Base-by-base conservation (phyloP, 2,797 vertebrate genomes). In the Enteromius trimaculatus region DNA sequence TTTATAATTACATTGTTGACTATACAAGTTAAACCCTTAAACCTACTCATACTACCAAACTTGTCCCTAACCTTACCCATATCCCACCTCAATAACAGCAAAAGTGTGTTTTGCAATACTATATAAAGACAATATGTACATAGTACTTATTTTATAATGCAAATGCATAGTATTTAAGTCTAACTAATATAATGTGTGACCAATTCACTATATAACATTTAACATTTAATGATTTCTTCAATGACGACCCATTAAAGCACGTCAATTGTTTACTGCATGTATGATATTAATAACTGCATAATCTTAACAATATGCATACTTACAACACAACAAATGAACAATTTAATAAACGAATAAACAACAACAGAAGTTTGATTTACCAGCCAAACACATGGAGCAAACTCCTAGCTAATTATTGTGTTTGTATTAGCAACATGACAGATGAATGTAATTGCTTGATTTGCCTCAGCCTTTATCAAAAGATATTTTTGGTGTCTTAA, bases 301-400 rank as follows among this genome's bases (percentile, higher is more conserved):
- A 53, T 26, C 44, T 2, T 29, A 34, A 17, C 29, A 75, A 75
- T 75, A 55, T 75, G 71, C 17, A 53, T n/a, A 21, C 26, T 31
- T 31, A 51, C 19, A 26, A 72, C 26, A 75, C 13, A 47, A 74
- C 19, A 34, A 53, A 53, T 53, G 0, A 34, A 53, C 47, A 75
- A 55, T 55, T 55, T 37, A 49, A 23, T 31, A 72, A 29, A 10
- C 49, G 9, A 23, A 74, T 51, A 74, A 74, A 37, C 29, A 34
- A 53, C 19, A 75, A 31, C 71, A 74, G 49, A 37, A n/a, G 49
- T 34, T 7, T 74, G 29, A 55, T 75, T 55, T 37, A 75, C 10
- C 49, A 55, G 49, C 49, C 71, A 75, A 31, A n/a, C 19, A 74
- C 44, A 31, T 19, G 44, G 44, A 53, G 31, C 29, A 53, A 51